Conservation (phyloP, 2,888 invertebrate species). For the Aspidapion aeneum region DNA sequence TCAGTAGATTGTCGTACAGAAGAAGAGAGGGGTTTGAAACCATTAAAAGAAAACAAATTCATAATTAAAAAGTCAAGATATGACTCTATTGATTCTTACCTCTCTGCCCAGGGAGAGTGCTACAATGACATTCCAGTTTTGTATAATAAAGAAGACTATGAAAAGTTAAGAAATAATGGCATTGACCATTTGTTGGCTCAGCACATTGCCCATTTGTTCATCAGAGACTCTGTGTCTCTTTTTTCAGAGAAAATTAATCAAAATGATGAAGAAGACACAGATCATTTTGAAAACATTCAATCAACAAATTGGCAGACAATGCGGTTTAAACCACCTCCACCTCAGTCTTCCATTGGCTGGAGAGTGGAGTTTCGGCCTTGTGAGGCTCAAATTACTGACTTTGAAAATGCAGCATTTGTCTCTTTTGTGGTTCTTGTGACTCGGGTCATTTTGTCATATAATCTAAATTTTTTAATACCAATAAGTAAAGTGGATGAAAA, state of each 20-base stretch:
- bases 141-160: slow-evolving; percentile 80
- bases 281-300: slow-evolving; percentile 99
- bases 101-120: slow-evolving; percentile 83
- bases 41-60: slow-evolving; percentile 71
- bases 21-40: slow-evolving; percentile 83
- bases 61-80: slow-evolving; percentile 92
- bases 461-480: slow-evolving; percentile 93
- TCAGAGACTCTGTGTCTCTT: slow-evolving; percentile 92
- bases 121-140: slow-evolving; percentile 94
- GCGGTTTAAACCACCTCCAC: slow-evolving; percentile 98
- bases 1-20: slow-evolving; percentile 94
- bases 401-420: slow-evolving; percentile 98
- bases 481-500: slow-evolving; percentile 98
- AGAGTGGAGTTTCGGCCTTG: slow-evolving; percentile 99
- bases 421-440: slow-evolving; percentile 97
- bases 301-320: slow-evolving; percentile 99
- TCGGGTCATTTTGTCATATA: slow-evolving; percentile 93
- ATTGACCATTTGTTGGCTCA: slow-evolving; percentile 92
- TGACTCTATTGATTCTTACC: slow-evolving; percentile 96
- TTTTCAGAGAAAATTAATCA: slow-evolving; percentile 95
- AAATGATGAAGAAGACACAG: slow-evolving; percentile 89
- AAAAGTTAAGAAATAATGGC: slow-evolving; percentile 78
- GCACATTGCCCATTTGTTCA: slow-evolving; percentile 97
- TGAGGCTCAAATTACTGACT: slow-evolving; percentile 97
- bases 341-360: slow-evolving; percentile 96